Conservation (phyloP, 2,797 vertebrate species). For the Balearica regulorum region DNA sequence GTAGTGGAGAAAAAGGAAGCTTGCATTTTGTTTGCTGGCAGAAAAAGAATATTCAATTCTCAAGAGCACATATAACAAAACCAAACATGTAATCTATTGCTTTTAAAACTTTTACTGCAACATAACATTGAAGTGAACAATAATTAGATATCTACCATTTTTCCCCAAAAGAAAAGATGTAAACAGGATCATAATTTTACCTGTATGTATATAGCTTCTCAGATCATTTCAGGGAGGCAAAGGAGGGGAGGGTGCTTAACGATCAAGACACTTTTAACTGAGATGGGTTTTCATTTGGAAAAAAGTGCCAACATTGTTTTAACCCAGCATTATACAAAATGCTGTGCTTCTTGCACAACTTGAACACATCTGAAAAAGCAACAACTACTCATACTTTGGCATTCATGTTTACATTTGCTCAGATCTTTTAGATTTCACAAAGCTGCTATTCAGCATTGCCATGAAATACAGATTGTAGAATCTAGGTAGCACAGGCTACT, state of each 20-base stretch:
- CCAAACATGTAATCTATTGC: conserved; percentile 76
- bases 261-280: conserved; percentile 70
- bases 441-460: conserved; percentile 81
- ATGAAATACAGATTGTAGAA: conserved; percentile 72
- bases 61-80: conserved; percentile 74
- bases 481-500: conserved; percentile 77
- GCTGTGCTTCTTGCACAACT: conserved; percentile 61
- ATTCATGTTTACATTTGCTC: conserved; percentile 72
- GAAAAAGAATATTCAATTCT: conserved; percentile 71
- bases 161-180: conserved; percentile 53
- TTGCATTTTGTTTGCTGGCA: conserved; percentile 70
- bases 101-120: conserved; percentile 81
- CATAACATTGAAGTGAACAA: conserved; percentile 76
- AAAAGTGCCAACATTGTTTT: not conserved
- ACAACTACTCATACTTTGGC: conserved; percentile 73
- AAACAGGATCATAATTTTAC: conserved; percentile 66
- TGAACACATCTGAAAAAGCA: conserved; percentile 74
- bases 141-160: conserved; percentile 73
- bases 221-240: conserved; percentile 59
- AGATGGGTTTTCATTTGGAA: conserved; percentile 54
- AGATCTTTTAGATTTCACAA: conserved; percentile 69
- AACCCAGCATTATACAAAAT: conserved; percentile 62
- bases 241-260: conserved; percentile 36
- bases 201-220: conserved; percentile 61
- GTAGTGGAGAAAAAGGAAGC: conserved; percentile 21